These are phyloP conservation scores for Xenus cinereus DNA, from an alignment of 2,113 vertebrate species.

Conservation along the genomic window DNA sequence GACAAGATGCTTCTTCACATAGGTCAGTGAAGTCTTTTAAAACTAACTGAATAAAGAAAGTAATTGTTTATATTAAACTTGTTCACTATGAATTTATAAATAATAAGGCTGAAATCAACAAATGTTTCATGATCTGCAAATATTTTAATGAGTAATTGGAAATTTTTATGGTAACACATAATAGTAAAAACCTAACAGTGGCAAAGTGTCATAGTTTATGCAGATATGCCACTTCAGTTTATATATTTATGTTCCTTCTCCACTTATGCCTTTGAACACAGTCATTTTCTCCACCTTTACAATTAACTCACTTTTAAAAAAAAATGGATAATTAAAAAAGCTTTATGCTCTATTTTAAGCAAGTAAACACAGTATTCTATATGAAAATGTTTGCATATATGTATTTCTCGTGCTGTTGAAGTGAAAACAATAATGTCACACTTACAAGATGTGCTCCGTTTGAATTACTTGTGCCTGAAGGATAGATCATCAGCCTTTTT, in stretches of 20 bases:
- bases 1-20: neutral
- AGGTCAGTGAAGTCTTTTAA: neutral
- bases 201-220: neutral
- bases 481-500: neutral
- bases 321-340: neutral
- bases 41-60: neutral
- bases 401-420: neutral
- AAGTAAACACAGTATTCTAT: neutral
- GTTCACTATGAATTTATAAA: neutral
- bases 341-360: neutral
- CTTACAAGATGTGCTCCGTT: neutral
- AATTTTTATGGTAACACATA: neutral
- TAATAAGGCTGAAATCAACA: neutral
- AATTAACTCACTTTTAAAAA: neutral
- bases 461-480: neutral
- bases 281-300: neutral
- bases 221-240: neutral
- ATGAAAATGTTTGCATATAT: neutral
- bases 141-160: neutral
- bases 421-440: neutral
- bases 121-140: neutral
- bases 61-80: neutral
- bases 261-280: neutral
- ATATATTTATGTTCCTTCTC: neutral
- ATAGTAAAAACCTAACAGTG: neutral